Percentiles rank a stretch among this genome's conserved stretches.
Conservation (phyloP, 2,113 vertebrate genomes). For the Motacilla alba region DNA sequence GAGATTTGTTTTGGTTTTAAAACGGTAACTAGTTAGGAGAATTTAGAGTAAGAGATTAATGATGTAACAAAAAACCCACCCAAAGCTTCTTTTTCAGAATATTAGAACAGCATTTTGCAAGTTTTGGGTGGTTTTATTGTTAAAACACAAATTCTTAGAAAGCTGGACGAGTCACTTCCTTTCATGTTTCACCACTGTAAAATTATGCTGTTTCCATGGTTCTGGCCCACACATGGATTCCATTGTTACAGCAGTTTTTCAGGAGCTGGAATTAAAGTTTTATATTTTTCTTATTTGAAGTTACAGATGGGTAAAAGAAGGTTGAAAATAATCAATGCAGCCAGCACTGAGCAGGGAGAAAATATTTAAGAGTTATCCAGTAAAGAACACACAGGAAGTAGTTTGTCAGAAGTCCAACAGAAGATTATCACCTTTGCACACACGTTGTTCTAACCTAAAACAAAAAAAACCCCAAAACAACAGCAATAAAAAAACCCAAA, state of each 20-base stretch:
- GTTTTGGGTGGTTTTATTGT: neutral
- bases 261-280: neutral
- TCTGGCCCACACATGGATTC: slow-evolving; percentile 34
- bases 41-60: neutral
- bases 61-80: rapidly evolving
- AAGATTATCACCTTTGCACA: neutral
- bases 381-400: neutral
- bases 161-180: slow-evolving; percentile 2
- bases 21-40: rapidly evolving
- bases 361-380: neutral
- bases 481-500: no score
- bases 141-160: neutral
- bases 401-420: neutral
- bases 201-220: slow-evolving; percentile 22
- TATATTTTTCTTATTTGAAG: neutral
- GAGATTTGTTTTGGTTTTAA: neutral
- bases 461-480: neutral
- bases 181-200: neutral
- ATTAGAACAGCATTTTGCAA: neutral
- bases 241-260: slow-evolving; percentile 3
- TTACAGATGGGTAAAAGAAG: neutral
- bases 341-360: neutral
- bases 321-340: neutral
- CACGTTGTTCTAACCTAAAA: neutral
- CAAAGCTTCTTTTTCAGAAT: neutral